Base-by-base conservation (phyloP, 2,888 invertebrate species). In the Dichetophora obliterata region DNA sequence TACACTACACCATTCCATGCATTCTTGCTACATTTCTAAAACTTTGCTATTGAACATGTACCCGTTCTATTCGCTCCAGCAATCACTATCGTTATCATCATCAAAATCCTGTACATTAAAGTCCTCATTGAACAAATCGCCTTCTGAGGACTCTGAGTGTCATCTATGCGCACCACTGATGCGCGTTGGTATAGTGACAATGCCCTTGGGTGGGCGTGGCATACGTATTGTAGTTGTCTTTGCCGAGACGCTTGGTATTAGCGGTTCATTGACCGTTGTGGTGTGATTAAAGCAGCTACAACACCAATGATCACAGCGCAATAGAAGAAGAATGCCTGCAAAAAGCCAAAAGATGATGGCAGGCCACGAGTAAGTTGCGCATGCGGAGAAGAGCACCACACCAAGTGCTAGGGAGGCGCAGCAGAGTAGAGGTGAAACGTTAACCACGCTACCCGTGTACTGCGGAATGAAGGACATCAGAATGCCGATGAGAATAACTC, bases 71-170 rank as follows among this genome's bases (percentile, higher is more conserved):
- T 87, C 88, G 80, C 86, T 86, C 87, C 88, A 87, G 81, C 83
- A 82, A 76, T 85, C 85, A 19, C 69, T 69, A 75, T 83, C 86
- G 16, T 84, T 82, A 59, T 80, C 85, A 73, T 87, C 86, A n/a
- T 86, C 84, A 34, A 83, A 86, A 63, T 87, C 87, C 34, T 81
- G 81, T 31, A 87, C 84, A 83, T 87, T 87, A 81, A 87, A 87
- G 78, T 87, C 87, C 79, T 90, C 89, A 80, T 89, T 86, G 79
- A 86, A 86, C 72, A 87, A 82, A 78, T 89, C 89, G 82, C 88
- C 87, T 80, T 87, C 88, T 72, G 90, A 89, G 83, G 88, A 88
- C 80, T 89, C 88, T 19, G 87, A 86, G 75, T 90, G 90, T 90
- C 90, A 90, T 87, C 90, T 89, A n/a, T 85, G 78, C 1, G 82